A percentile compares a stretch with the other conserved stretches of the same genome.
Conservation (phyloP, 2,888 invertebrate genomes). For the Philaethria dido region DNA sequence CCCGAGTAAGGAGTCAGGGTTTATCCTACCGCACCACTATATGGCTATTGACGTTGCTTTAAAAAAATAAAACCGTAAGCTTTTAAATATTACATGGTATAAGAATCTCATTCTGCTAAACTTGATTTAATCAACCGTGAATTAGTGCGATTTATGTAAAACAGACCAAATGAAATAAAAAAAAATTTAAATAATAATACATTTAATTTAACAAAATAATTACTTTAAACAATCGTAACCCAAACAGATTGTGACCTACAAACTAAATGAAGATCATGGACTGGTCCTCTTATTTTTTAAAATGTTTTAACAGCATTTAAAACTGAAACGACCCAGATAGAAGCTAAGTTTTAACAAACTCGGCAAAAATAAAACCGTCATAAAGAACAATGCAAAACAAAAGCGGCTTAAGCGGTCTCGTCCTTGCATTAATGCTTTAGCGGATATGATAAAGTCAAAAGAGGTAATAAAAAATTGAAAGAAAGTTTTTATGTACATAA, state of each 20-base stretch:
- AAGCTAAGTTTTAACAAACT: conserved; percentile 28
- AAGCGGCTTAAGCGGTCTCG: conserved; percentile 31
- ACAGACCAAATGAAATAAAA: too few relatives aligned
- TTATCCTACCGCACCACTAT: too few relatives aligned
- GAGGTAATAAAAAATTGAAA: conserved; percentile 16
- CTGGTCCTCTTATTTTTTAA: conserved; percentile 15
- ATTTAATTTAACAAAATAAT: conserved; percentile 12
- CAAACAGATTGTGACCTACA: conserved; percentile 7
- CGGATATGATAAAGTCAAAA: conserved; percentile 25
- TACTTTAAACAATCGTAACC: neutral
- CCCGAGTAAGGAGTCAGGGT: too few relatives aligned
- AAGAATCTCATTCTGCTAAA: too few relatives aligned
- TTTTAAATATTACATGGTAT: too few relatives aligned
- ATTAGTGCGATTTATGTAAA: too few relatives aligned
- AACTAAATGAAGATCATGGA: conserved; percentile 11
- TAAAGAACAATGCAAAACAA: conserved; percentile 30
- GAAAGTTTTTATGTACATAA: conserved; percentile 1
- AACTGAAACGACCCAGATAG: conserved; percentile 28
- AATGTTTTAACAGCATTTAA: conserved; percentile 23
- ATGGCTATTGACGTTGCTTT: too few relatives aligned
- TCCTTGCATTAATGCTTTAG: conserved; percentile 26
- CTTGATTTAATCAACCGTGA: too few relatives aligned
- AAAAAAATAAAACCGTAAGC: too few relatives aligned
- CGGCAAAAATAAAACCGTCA: conserved; percentile 20
- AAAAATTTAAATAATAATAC: neutral